Evolutionary conservation across 2,113 vertebrate species (phyloP).

Genomic region (Tetrao urogallus): DNA sequence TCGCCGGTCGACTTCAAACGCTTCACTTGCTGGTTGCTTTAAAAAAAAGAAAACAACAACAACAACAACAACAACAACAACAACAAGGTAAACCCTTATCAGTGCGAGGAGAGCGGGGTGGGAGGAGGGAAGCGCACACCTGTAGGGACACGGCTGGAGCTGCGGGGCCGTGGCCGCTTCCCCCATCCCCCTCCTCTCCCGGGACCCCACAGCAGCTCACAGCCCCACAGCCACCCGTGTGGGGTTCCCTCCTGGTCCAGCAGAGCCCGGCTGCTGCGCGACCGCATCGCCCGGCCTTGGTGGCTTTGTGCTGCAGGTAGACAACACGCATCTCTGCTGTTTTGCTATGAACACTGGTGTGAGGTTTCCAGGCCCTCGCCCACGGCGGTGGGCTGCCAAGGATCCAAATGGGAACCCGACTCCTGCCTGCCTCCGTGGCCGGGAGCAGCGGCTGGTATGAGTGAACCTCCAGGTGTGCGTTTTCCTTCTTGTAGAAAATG

Average conservation of each 20-base stretch:
- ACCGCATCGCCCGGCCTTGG: not conserved
- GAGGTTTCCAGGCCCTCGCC: constrained; percentile 69
- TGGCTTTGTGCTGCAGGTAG: constrained; percentile 40
- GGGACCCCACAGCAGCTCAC: constrained; percentile 53
- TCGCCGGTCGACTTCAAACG: constrained; percentile 62
- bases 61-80: not conserved
- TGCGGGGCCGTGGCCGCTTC: constrained; percentile 43
- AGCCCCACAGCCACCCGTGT: constrained; percentile 46
- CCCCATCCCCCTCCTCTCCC: not conserved
- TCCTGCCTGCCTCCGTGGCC: constrained; percentile 63
- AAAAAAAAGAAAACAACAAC: not conserved
- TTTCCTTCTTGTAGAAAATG: constrained; percentile 78
- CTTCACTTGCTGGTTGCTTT: constrained; percentile 74
- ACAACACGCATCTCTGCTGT: constrained; percentile 59
- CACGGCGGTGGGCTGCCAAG: constrained; percentile 64
- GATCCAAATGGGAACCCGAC: constrained; percentile 57
- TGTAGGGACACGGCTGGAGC: constrained; percentile 66
- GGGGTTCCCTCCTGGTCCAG: constrained; percentile 15
- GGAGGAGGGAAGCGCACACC: constrained; percentile 78
- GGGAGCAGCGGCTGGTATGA: constrained; percentile 77
- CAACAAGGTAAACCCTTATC: constrained; percentile 73
- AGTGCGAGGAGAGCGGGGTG: constrained; percentile 52
- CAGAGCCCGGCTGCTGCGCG: not conserved
- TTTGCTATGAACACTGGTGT: constrained; percentile 73
- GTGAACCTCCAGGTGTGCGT: constrained; percentile 82